Evolutionary conservation across 2,113 vertebrate genomes (phyloP).

Genomic region (Emydura subglobosa): DNA sequence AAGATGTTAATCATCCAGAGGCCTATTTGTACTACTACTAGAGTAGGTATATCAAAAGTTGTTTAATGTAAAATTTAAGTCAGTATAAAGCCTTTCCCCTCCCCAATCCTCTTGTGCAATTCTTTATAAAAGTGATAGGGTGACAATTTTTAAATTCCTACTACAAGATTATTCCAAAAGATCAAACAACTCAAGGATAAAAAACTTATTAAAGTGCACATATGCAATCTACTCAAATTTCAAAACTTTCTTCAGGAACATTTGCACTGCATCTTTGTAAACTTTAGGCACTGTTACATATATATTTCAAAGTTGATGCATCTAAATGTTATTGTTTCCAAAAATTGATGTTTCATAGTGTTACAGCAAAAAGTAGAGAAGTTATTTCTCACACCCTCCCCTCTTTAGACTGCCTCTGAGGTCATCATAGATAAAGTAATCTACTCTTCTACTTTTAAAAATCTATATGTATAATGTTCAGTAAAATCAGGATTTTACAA

Average conservation of each 20-base stretch:
- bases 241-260: not conserved
- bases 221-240: not conserved
- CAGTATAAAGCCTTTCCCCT: not conserved
- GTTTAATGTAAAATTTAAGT: not conserved
- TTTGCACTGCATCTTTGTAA: not conserved
- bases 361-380: not conserved
- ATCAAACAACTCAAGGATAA: not conserved
- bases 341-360: not conserved
- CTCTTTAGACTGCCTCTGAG: not conserved
- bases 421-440: not conserved
- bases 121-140: not conserved
- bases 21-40: not conserved
- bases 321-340: not conserved
- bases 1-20: not conserved
- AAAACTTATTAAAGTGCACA: not conserved
- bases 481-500: too few species aligned
- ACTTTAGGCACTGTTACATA: not conserved
- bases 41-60: not conserved
- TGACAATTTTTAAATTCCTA: not conserved
- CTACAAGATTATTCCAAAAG: not conserved
- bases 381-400: not conserved
- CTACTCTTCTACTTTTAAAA: not conserved
- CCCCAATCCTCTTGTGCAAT: not conserved
- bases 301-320: not conserved
- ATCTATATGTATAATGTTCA: too few species aligned